Base-by-base conservation (phyloP, 2,888 invertebrate species). In the Euzophera pinguis region DNA sequence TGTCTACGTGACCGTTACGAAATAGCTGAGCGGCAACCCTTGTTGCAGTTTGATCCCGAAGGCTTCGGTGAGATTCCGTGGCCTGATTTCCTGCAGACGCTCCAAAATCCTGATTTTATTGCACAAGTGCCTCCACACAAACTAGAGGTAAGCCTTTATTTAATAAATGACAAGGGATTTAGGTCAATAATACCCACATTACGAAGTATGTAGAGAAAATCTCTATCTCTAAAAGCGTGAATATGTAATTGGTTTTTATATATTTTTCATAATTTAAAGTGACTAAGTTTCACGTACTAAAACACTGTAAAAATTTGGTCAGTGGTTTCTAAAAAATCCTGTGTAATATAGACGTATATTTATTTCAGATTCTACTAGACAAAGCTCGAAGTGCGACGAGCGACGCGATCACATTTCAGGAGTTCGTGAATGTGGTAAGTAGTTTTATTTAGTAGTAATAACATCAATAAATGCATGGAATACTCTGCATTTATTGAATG, bases 381-480 rank as follows among this genome's bases (percentile, higher is more conserved):
- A 94, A 94, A 80, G 94, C 95, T 35, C 92, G 92, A 64, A 93
- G 93, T 70, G 91, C 94, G 27, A 92, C 92, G 61, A 92, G 93
- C 64, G 92, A 94, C 55, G 96, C 96, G 55, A 95, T 97, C 69
- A 97, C 97, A 37, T 97, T 97, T 87, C 97, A 97, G 90, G 97
- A 97, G 78, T 97, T 97, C 84, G 96, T 97, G 64, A 97, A 97
- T 92, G 95, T 97, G 94, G 97, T 97, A 79, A 96, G 97, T 94
- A 41, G 32, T 6, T 2, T 7, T n/a, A 32, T 4, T 10, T 6
- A 5, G 22, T 22, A 22, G 22, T 22, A 3, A 3, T 5, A 22
- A 22, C 5, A 22, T 22, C 5, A 2, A 22, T 22, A 22, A 3
- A 2, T 22, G 22, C 5, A 22, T 22, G 2, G 5, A 22, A n/a